These are phyloP conservation scores for Ophion ventricosus DNA, from an alignment of 2,888 invertebrate species.

Conservation along the genomic window DNA sequence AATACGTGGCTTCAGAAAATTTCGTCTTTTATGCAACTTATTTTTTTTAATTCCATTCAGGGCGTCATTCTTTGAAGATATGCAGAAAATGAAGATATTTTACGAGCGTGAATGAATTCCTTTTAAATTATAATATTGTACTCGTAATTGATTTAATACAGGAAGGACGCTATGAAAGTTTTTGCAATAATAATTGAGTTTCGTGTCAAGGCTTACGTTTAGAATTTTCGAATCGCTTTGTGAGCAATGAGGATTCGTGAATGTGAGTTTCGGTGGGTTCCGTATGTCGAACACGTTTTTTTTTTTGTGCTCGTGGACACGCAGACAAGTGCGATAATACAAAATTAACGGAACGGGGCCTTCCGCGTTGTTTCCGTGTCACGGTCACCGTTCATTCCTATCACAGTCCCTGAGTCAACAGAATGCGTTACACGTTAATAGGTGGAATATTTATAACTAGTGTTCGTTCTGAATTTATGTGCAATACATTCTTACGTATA, in stretches of 20 bases:
- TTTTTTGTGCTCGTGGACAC: constrained; percentile 9
- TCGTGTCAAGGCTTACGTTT: neutral
- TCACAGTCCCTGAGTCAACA: constrained; percentile 14
- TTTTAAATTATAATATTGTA: no score
- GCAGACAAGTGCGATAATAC: constrained; percentile 45
- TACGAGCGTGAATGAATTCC: no score
- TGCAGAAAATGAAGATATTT: no score
- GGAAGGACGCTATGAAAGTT: neutral
- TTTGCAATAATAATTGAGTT: neutral
- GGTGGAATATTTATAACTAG: neutral
- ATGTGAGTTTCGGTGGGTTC: constrained; percentile 19
- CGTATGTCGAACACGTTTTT: constrained; percentile 41
- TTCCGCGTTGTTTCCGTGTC: constrained; percentile 66
- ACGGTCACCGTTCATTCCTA: constrained; percentile 58
- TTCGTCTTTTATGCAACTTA: no score
- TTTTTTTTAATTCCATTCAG: no score
- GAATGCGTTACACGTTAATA: neutral
- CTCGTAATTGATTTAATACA: no score
- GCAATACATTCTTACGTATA: no score
- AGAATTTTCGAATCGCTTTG: neutral
- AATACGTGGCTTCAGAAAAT: no score
- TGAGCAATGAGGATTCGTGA: neutral
- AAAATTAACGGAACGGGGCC: constrained; percentile 59
- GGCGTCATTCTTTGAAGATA: no score
- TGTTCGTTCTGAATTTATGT: neutral